Percentiles rank a stretch among this genome's conserved stretches.
phyloP scores from a whole-genome alignment of 2,113 vertebrate genomes.

The Antigone vipio region DNA sequence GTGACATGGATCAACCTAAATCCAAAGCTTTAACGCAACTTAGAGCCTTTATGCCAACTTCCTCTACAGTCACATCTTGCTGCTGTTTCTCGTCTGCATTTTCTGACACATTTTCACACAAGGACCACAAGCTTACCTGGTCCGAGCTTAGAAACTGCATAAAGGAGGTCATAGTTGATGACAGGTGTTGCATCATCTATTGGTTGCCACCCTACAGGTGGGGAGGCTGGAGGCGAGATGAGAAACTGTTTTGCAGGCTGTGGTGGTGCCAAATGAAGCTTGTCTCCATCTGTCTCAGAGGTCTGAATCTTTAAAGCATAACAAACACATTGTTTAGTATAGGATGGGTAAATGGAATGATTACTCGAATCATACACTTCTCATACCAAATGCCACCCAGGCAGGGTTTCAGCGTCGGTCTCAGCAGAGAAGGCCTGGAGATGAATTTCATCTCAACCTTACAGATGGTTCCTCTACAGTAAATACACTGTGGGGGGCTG shows the following conservation, averaged over 20 bases:
- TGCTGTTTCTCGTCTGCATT: background rate
- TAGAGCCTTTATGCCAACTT: background rate
- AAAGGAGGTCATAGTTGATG: constrained; percentile 89
- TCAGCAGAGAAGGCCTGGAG: constrained; percentile 1
- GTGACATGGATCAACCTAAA: background rate
- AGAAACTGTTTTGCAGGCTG: constrained; percentile 89
- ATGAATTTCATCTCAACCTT: background rate
- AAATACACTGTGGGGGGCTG: background rate
- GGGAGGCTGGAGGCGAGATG: constrained; percentile 88
- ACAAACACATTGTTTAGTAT: background rate
- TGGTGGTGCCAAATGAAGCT: constrained; percentile 86
- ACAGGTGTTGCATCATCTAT: constrained; percentile 84
- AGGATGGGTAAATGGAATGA: background rate
- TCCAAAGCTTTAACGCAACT: background rate
- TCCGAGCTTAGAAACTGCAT: constrained; percentile 84
- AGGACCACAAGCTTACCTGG: constrained; percentile 73
- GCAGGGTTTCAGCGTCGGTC: background rate
- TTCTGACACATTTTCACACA: background rate
- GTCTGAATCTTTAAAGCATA: constrained; percentile 79
- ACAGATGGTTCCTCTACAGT: constrained; percentile 12
- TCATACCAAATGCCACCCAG: background rate
- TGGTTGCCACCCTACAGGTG: constrained; percentile 85
- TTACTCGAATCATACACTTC: background rate
- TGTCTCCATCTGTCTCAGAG: constrained; percentile 84
- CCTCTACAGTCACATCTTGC: background rate